Percentiles rank a stretch among this genome's conserved stretches.
phyloP scores from a whole-genome alignment of 2,888 invertebrate genomes.

The Lymantria monacha region DNA sequence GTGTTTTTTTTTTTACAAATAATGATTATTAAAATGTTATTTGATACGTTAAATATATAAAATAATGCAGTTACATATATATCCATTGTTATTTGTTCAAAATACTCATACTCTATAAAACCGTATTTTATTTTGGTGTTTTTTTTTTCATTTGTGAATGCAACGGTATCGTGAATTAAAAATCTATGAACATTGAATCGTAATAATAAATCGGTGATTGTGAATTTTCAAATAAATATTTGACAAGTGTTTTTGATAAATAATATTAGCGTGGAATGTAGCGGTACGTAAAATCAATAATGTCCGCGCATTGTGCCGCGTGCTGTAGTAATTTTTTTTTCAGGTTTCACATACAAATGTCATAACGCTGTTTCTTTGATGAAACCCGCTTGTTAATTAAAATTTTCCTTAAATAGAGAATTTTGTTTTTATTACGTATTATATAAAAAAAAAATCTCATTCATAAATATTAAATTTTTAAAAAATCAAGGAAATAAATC shows the following conservation, averaged over 20 bases:
- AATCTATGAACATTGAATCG: not conserved
- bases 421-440: too few relatives aligned
- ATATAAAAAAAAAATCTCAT: too few relatives aligned
- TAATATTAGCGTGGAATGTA: conserved; percentile 47
- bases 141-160: conserved; percentile 8
- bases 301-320: conserved; percentile 60
- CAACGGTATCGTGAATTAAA: not conserved
- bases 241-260: conserved; percentile 46
- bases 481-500: too few relatives aligned
- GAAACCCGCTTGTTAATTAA: not conserved
- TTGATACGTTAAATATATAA: conserved; percentile 26
- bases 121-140: conserved; percentile 6
- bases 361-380: conserved; percentile 13
- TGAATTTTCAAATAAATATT: conserved; percentile 13
- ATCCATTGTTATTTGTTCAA: not conserved
- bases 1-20: conserved; percentile 32
- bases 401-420: not conserved
- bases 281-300: conserved; percentile 69
- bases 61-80: not conserved
- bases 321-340: conserved; percentile 31
- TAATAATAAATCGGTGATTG: conserved; percentile 12
- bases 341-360: conserved; percentile 24
- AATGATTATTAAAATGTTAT: conserved; percentile 17
- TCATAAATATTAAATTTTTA: too few relatives aligned
- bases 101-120: not conserved